Conservation (phyloP, 2,888 invertebrate genomes). For the Zygaena filipendulae region DNA sequence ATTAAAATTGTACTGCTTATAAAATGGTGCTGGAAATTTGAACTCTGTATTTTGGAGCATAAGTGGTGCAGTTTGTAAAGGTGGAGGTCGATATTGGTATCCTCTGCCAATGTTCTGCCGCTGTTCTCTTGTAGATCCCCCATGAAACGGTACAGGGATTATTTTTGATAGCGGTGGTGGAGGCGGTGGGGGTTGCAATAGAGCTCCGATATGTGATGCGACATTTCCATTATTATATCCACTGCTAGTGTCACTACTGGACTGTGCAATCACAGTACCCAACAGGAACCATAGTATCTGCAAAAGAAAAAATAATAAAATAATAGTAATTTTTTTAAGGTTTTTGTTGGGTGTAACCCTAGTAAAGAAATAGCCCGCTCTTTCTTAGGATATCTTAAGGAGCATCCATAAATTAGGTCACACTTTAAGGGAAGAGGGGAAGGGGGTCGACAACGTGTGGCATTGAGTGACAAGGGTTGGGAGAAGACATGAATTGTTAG, state of each 20-base stretch:
- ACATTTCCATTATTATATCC: slow-evolving; percentile 32
- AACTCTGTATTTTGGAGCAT: slow-evolving; percentile 30
- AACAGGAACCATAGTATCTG: slow-evolving; percentile 47
- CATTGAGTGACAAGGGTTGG: too few relatives aligned
- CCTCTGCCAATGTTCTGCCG: slow-evolving; percentile 40
- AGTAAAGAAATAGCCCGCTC: too few relatives aligned
- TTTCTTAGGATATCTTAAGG: too few relatives aligned
- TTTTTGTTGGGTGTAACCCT: too few relatives aligned
- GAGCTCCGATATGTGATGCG: slow-evolving; percentile 39
- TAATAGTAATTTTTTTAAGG: too few relatives aligned
- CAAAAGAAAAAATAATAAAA: slow-evolving; percentile 26
- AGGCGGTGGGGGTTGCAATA: slow-evolving; percentile 54
- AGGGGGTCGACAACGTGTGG: too few relatives aligned
- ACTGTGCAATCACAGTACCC: slow-evolving; percentile 30
- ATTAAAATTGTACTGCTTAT: slow-evolving; percentile 57
- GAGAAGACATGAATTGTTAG: too few relatives aligned
- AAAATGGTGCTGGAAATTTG: slow-evolving; percentile 55
- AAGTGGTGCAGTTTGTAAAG: slow-evolving; percentile 27
- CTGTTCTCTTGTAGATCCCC: slow-evolving; percentile 34
- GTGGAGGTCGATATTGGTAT: slow-evolving; percentile 39
- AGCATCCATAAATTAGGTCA: too few relatives aligned
- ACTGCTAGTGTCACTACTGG: slow-evolving; percentile 33
- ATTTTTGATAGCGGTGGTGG: slow-evolving; percentile 39
- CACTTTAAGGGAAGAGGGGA: too few relatives aligned
- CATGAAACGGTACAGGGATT: slow-evolving; percentile 49